Conservation (phyloP, 2,113 vertebrate species). For the Engystomops pustulosus region DNA sequence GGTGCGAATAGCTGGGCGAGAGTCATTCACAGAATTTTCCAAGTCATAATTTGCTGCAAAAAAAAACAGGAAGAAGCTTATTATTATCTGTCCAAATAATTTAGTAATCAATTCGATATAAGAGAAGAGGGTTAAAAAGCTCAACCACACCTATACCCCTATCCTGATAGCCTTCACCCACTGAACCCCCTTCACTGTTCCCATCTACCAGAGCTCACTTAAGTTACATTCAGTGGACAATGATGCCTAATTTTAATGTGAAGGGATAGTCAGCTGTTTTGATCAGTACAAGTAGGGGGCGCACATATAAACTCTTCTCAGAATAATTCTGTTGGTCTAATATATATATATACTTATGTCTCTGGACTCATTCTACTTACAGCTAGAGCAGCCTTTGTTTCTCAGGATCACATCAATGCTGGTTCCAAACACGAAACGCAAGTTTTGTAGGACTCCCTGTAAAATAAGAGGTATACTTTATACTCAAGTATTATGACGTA, state of each 20-base stretch:
- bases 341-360: not conserved
- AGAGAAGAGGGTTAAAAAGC: not conserved
- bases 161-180: too few species aligned
- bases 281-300: not conserved
- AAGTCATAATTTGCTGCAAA: conserved; percentile 63
- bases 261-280: too few species aligned
- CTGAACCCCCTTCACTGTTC: too few species aligned
- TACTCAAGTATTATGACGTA: not conserved
- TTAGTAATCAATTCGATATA: too few species aligned
- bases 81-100: conserved; percentile 1
- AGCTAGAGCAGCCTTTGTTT: conserved; percentile 93
- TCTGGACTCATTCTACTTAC: conserved; percentile 73
- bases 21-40: conserved; percentile 89
- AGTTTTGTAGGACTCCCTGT: conserved; percentile 96
- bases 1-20: conserved; percentile 92
- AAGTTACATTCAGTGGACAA: not conserved
- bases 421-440: conserved; percentile 94
- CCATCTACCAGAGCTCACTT: not conserved
- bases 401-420: conserved; percentile 88
- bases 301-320: too few species aligned
- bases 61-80: not conserved
- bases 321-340: not conserved
- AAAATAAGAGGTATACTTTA: conserved; percentile 61
- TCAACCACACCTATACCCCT: not conserved
- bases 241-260: too few species aligned